Conservation (phyloP, 2,113 vertebrate genomes). For the Columbina picui region DNA sequence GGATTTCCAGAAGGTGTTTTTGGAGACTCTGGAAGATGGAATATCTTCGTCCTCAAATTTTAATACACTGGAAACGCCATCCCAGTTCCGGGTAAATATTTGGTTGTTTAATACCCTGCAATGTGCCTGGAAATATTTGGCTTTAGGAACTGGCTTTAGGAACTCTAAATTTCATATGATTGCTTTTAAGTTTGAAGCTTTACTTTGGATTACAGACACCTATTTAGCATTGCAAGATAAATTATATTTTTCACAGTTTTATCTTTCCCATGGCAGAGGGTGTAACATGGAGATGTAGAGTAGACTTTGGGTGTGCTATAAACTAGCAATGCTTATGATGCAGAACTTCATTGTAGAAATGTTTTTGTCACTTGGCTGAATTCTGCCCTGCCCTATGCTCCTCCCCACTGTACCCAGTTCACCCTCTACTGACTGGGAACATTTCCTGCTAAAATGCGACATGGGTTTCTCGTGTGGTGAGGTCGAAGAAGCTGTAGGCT, state of each 20-base stretch:
- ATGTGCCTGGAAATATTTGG: neutral
- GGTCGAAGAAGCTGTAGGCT: neutral
- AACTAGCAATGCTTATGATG: neutral
- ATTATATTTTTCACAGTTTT: neutral
- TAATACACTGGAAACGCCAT: conserved; percentile 87
- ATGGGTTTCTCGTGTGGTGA: neutral
- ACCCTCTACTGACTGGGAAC: neutral
- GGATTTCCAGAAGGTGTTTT: conserved; percentile 95
- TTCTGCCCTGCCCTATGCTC: neutral
- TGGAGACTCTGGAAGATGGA: conserved; percentile 94
- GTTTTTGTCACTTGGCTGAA: neutral
- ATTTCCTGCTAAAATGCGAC: neutral
- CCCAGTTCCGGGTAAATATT: conserved; percentile 89
- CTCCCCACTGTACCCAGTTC: neutral
- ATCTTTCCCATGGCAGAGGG: neutral
- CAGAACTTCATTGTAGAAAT: neutral
- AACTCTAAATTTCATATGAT: neutral
- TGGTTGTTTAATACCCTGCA: neutral
- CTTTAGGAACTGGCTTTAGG: neutral
- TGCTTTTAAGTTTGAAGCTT: conserved; percentile 17
- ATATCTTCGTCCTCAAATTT: conserved; percentile 91
- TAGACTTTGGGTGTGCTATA: neutral
- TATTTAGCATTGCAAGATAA: neutral
- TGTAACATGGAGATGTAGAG: neutral
- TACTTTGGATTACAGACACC: neutral